Evolutionary conservation across 1,140 invertebrate genomes (phyloP).

Genomic region (Pygmarrhopalites habei): DNA sequence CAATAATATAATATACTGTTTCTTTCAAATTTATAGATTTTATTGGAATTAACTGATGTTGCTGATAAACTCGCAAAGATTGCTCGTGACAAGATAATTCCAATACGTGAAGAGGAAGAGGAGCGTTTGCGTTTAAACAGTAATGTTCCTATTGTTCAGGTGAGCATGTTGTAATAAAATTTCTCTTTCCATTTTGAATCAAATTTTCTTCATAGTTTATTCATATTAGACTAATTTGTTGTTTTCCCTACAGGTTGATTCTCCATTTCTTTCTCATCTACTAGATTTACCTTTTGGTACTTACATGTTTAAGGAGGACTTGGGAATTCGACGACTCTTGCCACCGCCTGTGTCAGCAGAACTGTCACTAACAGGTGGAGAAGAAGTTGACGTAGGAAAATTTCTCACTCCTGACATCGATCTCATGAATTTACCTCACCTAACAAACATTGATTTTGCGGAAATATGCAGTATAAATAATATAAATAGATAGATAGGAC

Average conservation of each 20-base stretch:
- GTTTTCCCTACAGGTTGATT: constrained; percentile 31
- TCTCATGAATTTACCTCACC: constrained; percentile 31
- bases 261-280: constrained; percentile 37
- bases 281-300: constrained; percentile 38
- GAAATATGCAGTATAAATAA: constrained; percentile 20
- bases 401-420: constrained; percentile 35
- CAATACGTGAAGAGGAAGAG: constrained; percentile 35
- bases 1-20: too few species aligned
- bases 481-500: too few species aligned
- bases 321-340: constrained; percentile 10
- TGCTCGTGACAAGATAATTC: constrained; percentile 35
- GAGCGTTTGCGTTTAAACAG: constrained; percentile 20
- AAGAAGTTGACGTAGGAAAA: constrained; percentile 37
- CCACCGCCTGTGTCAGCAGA: constrained; percentile 24
- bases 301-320: constrained; percentile 35
- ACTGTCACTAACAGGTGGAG: constrained; percentile 28
- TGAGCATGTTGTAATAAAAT: background rate
- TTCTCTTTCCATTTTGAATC: background rate
- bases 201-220: too few species aligned
- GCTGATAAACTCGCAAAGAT: constrained; percentile 35
- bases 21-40: constrained; percentile 18
- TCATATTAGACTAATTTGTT: background rate
- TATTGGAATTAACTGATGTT: constrained; percentile 31
- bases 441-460: constrained; percentile 36
- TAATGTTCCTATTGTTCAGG: constrained; percentile 29